Base-by-base conservation (phyloP, 2,888 invertebrate genomes). In the Caenorhabditis uteleia region DNA sequence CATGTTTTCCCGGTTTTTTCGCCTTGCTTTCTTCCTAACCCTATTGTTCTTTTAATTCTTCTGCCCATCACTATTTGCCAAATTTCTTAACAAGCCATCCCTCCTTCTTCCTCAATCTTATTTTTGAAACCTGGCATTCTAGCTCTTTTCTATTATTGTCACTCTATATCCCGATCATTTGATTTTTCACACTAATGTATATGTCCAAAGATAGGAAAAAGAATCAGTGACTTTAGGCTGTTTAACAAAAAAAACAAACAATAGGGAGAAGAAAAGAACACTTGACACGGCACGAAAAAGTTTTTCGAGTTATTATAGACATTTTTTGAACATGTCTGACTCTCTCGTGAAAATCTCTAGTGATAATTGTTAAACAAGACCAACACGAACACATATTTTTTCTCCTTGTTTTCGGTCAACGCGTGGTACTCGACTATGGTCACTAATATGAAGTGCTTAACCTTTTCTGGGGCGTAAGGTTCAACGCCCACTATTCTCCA, bases 251-350 rank as follows among this genome's bases (percentile, higher is more conserved):
- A n/a, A 34, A 14, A 34, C 34, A n/a, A n/a, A n/a, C n/a, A n/a
- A n/a, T n/a, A n/a, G n/a, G n/a, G n/a, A n/a, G n/a, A n/a, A n/a
- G n/a, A n/a, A n/a, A n/a, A n/a, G 18, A 36, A 16, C 36, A 36
- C 36, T 36, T 36, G 36, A 36, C 36, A 36, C 36, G 36, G 36
- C 36, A 36, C 36, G 36, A 16, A 20, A 36, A n/a, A n/a, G n/a
- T n/a, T n/a, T n/a, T n/a, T n/a, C n/a, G n/a, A n/a, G n/a, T n/a
- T n/a, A n/a, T n/a, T n/a, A n/a, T n/a, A n/a, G n/a, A n/a, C n/a
- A n/a, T n/a, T n/a, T n/a, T n/a, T n/a, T n/a, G n/a, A n/a, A n/a
- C n/a, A n/a, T n/a, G n/a, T n/a, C n/a, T n/a, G n/a, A n/a, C n/a
- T n/a, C n/a, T n/a, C n/a, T n/a, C n/a, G n/a, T n/a, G n/a, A n/a